Evolutionary conservation across 37 sponge, comb jelly and placozoan genomes (phyloP).

Genomic region (Ephydatia muelleri): DNA sequence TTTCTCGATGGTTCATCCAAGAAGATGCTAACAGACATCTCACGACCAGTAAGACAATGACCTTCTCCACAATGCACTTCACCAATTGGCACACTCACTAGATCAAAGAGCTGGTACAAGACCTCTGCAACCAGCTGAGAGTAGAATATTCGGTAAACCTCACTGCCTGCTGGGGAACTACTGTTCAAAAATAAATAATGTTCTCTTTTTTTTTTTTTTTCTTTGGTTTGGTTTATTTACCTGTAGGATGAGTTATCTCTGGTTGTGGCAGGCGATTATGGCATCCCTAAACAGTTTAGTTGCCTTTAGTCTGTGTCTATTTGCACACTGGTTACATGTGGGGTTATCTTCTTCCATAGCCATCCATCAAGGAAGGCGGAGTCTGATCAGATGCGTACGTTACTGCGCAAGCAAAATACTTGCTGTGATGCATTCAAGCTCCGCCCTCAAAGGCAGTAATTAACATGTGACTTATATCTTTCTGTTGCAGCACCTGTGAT

Average conservation of each 20-base stretch:
- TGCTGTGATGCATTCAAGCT: too few species aligned
- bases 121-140: conserved; percentile 56
- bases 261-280: conserved; percentile 86
- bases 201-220: not conserved
- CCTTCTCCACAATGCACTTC: too few species aligned
- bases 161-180: not conserved
- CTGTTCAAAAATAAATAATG: not conserved
- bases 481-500: too few species aligned
- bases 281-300: conserved; percentile 61
- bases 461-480: not conserved
- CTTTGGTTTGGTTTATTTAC: too few species aligned
- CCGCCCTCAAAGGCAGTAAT: too few species aligned
- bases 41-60: conserved; percentile 48
- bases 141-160: conserved; percentile 53
- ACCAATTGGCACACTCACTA: not conserved
- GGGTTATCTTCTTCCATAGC: conserved; percentile 6
- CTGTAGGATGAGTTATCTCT: conserved; percentile 89
- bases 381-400: too few species aligned
- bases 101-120: conserved; percentile 57
- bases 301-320: not conserved
- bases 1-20: conserved; percentile 79
- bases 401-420: too few species aligned
- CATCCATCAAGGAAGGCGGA: conserved; percentile 35
- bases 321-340: not conserved
- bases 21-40: conserved; percentile 47